Evolutionary conservation across 2,797 vertebrate genomes (phyloP).

Genomic region (Rhinoraja longicauda): DNA sequence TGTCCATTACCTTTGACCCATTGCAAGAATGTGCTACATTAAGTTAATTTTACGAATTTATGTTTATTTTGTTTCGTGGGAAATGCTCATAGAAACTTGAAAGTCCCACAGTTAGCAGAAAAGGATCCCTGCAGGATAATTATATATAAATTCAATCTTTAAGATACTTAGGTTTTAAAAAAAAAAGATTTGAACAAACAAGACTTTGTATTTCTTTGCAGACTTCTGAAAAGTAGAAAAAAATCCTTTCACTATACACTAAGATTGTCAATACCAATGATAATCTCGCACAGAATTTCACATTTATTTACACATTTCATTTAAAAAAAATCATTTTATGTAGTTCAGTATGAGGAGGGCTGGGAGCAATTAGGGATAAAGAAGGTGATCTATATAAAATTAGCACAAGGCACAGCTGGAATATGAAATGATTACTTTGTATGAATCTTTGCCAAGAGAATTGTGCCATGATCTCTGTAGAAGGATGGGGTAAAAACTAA

Average conservation of each 20-base stretch:
- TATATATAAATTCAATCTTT: too few species aligned
- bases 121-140: not conserved
- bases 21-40: not conserved
- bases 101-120: not conserved
- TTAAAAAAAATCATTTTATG: too few species aligned
- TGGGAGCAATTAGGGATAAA: too few species aligned
- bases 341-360: too few species aligned
- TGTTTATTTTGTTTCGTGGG: not conserved
- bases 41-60: not conserved
- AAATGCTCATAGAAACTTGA: not conserved
- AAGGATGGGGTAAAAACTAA: too few species aligned
- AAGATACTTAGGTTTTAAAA: not conserved
- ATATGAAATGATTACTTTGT: too few species aligned
- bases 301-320: not conserved
- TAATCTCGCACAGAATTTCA: not conserved
- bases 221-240: not conserved
- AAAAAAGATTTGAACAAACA: not conserved
- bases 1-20: not conserved
- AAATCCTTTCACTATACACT: not conserved
- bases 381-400: too few species aligned
- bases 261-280: not conserved
- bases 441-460: too few species aligned
- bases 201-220: not conserved
- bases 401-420: too few species aligned
- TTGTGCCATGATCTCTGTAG: too few species aligned